Percentiles rank a stretch among this genome's conserved stretches.
Evolutionary conservation across 1,140 invertebrate species (phyloP).

Genomic region (Hestina assimilis): DNA sequence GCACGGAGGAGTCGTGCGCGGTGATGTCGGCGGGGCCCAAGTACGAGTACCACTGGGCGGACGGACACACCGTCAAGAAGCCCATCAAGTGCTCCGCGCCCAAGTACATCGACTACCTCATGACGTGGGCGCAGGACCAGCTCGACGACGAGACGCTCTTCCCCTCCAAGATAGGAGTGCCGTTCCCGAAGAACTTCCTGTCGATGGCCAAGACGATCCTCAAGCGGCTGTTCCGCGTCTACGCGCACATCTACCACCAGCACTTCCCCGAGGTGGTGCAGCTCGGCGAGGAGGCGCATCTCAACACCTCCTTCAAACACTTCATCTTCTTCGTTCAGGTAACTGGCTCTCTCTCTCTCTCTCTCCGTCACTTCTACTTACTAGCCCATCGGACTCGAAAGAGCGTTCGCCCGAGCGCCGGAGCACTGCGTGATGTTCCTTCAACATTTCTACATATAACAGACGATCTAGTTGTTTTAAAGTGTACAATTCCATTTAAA

Average conservation of each 20-base stretch:
- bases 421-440: no score
- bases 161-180: slow-evolving; percentile 99
- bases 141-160: slow-evolving; percentile 99
- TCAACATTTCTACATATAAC: no score
- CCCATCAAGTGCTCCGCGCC: slow-evolving; percentile 99
- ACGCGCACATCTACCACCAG: slow-evolving; percentile 99
- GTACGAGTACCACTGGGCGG: slow-evolving; percentile 99
- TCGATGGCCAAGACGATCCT: slow-evolving; percentile 98
- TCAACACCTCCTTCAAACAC: slow-evolving; percentile 99
- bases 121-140: slow-evolving; percentile 99
- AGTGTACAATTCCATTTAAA: no score
- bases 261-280: slow-evolving; percentile 99
- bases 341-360: neutral
- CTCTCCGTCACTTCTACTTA: no score
- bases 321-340: slow-evolving; percentile 99
- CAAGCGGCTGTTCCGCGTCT: slow-evolving; percentile 98
- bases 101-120: slow-evolving; percentile 99
- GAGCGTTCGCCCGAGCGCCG: no score
- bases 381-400: no score
- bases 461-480: no score
- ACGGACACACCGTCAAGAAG: slow-evolving; percentile 98
- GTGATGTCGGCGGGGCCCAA: slow-evolving; percentile 99
- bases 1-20: slow-evolving; percentile 97
- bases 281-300: slow-evolving; percentile 98
- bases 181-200: slow-evolving; percentile 99